Conservation (phyloP, 64 coral and sea anemone species). For the Pocillopora damicornis region DNA sequence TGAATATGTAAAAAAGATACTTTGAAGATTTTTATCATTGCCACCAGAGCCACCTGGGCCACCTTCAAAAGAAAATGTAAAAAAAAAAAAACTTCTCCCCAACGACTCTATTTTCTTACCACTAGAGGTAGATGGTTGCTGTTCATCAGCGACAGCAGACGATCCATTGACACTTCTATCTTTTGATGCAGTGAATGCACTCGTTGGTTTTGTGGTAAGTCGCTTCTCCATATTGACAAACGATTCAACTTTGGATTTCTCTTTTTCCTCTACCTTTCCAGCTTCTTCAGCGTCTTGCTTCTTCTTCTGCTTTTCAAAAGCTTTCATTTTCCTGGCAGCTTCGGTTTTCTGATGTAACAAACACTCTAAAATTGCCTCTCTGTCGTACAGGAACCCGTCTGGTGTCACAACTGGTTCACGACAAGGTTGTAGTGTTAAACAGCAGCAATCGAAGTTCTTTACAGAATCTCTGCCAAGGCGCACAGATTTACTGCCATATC, state of each 20-base stretch:
- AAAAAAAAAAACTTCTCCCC: neutral
- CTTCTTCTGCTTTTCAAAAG: conserved; percentile 97
- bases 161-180: conserved; percentile 7
- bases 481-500: conserved; percentile 92
- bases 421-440: conserved; percentile 88
- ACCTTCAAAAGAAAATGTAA: neutral
- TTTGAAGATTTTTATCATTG: conserved; percentile 72
- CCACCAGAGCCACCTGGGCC: neutral
- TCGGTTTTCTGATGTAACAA: conserved; percentile 95
- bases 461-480: conserved; percentile 96
- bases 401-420: conserved; percentile 80
- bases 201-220: conserved; percentile 79
- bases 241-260: conserved; percentile 69
- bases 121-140: conserved; percentile 71
- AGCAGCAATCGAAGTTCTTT: conserved; percentile 98
- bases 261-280: conserved; percentile 60
- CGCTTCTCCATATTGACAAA: conserved; percentile 91
- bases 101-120: conserved; percentile 36
- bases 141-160: neutral
- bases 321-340: conserved; percentile 86
- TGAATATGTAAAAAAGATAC: conserved; percentile 42
- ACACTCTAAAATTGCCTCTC: conserved; percentile 90
- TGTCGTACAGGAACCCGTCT: conserved; percentile 93
- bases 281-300: conserved; percentile 56
- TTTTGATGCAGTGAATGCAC: conserved; percentile 70